Conservation (phyloP, 2,797 vertebrate genomes). For the Silurus lanzhouensis region DNA sequence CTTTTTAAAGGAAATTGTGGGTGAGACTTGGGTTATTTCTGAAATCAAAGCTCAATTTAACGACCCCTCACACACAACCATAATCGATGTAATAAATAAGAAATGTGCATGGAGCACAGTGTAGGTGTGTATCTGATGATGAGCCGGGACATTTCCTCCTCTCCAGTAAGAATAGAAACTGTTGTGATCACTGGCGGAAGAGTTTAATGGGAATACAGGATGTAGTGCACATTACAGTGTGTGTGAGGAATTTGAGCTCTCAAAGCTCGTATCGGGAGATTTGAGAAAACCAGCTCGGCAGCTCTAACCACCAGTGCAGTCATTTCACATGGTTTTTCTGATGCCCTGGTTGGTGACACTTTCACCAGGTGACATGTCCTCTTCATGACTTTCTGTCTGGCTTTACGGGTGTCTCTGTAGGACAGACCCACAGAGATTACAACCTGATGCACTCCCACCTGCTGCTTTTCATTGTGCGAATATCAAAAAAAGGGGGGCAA, state of each 20-base stretch:
- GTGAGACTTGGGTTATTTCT: background rate
- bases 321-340: background rate
- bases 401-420: conserved; percentile 2
- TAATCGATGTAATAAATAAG: background rate
- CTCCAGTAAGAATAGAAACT: background rate
- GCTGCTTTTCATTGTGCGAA: conserved; percentile 16
- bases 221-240: background rate
- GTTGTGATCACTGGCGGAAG: background rate
- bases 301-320: background rate
- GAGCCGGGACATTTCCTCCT: background rate
- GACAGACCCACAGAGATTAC: conserved; percentile 12
- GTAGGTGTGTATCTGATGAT: background rate
- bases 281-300: background rate
- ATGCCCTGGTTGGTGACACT: too few relatives aligned
- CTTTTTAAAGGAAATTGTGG: background rate
- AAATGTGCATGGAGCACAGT: background rate
- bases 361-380: background rate
- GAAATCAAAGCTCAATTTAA: background rate
- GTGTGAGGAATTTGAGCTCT: background rate
- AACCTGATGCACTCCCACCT: background rate
- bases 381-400: background rate
- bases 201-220: background rate
- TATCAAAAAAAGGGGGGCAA: background rate
- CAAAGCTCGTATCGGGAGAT: background rate
- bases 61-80: background rate